Conservation (phyloP, 2,797 vertebrate genomes). For the Carduelis carduelis region DNA sequence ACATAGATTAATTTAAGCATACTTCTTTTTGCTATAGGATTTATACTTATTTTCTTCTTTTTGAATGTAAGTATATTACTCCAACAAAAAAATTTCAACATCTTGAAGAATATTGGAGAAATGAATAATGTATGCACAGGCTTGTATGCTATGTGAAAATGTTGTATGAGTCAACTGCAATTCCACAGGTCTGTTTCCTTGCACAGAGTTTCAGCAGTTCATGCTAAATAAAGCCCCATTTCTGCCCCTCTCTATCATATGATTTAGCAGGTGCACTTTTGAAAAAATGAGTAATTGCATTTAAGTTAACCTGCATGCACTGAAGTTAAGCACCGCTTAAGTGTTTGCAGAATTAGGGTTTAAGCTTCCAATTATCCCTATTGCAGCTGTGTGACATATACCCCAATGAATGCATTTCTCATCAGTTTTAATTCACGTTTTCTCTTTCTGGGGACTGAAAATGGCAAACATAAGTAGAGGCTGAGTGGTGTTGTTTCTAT, state of each 20-base stretch:
- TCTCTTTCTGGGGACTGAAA: neutral
- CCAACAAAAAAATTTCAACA: neutral
- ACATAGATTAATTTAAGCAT: neutral
- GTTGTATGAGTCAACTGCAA: neutral
- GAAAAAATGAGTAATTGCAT: slow-evolving; percentile 32
- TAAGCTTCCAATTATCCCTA: slow-evolving; percentile 46
- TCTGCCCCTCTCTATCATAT: neutral
- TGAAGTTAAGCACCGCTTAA: slow-evolving; percentile 37
- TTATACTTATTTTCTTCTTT: neutral
- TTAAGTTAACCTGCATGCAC: slow-evolving; percentile 33
- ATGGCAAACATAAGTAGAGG: slow-evolving; percentile 5
- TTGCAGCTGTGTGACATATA: slow-evolving; percentile 19
- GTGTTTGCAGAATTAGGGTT: slow-evolving; percentile 39
- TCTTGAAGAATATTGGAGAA: neutral
- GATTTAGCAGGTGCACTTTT: neutral
- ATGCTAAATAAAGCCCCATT: neutral
- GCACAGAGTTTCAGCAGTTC: neutral
- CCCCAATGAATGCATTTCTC: neutral
- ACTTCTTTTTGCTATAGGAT: neutral
- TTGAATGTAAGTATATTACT: neutral
- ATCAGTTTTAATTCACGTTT: slow-evolving; percentile 34
- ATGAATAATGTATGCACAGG: neutral
- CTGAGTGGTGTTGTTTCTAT: neutral
- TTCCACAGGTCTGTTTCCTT: neutral
- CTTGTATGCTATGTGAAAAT: neutral